phyloP scores from a whole-genome alignment of 2,888 invertebrate genomes.

The Steromphala cineraria region DNA sequence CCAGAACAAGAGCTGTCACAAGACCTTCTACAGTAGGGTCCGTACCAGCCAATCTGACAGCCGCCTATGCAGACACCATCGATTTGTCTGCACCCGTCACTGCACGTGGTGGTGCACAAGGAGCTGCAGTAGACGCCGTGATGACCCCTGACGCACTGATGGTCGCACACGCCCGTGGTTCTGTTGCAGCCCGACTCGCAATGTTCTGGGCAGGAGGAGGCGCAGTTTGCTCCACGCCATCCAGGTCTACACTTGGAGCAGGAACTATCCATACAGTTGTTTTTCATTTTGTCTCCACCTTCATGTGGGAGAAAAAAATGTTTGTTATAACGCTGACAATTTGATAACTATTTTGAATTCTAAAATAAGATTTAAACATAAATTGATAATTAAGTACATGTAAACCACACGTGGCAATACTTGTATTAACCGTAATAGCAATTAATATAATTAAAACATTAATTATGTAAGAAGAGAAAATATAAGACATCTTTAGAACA shows the following conservation, averaged over 20 bases:
- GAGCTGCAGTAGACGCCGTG: background rate
- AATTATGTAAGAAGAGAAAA: no score
- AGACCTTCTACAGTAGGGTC: background rate
- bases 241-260: background rate
- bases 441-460: no score
- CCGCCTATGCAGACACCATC: background rate
- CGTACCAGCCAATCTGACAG: background rate
- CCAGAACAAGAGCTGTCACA: background rate
- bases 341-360: no score
- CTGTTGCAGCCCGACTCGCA: background rate
- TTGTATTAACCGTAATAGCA: no score
- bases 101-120: conserved; percentile 2
- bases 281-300: no score
- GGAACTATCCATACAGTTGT: background rate
- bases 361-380: no score
- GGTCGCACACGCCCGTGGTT: background rate
- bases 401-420: no score
- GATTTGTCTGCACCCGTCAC: background rate
- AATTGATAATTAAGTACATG: no score
- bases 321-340: no score
- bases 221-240: background rate
- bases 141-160: background rate
- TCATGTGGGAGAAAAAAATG: no score
- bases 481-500: no score
- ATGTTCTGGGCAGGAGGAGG: background rate